phyloP scores from a whole-genome alignment of 2,113 vertebrate genomes.

The Diglossa brunneiventris region DNA sequence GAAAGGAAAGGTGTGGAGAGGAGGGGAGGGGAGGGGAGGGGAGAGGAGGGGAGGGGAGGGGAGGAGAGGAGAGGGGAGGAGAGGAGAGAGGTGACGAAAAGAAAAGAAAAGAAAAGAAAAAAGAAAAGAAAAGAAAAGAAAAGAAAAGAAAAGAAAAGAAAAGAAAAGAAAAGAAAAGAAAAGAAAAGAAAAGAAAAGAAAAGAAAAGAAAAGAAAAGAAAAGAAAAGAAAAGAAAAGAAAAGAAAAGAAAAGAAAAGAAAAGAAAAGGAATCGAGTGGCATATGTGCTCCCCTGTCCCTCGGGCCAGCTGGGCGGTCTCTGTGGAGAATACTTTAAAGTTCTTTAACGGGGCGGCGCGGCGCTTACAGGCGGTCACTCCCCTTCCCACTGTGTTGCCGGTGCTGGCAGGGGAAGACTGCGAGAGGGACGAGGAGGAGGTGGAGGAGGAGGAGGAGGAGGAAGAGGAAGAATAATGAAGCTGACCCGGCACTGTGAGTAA shows the following conservation, averaged over 20 bases:
- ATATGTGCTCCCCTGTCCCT: accelerated
- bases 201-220: too few species aligned
- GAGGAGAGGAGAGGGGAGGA: too few species aligned
- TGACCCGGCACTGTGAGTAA: not conserved
- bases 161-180: too few species aligned
- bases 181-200: too few species aligned
- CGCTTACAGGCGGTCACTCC: not conserved
- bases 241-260: too few species aligned
- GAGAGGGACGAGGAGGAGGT: not conserved
- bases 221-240: too few species aligned
- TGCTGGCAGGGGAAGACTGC: not conserved
- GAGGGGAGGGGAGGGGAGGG: too few species aligned
- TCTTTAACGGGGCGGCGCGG: not conserved
- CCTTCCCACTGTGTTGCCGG: not conserved
- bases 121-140: accelerated
- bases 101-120: too few species aligned
- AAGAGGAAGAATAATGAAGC: not conserved
- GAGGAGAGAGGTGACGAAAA: too few species aligned
- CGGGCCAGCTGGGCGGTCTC: not conserved
- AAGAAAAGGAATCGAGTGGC: accelerated
- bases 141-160: too few species aligned
- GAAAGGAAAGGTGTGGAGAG: too few species aligned
- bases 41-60: too few species aligned
- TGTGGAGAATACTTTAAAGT: accelerated
- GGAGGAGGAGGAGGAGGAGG: not conserved